Evolutionary conservation across 1,140 invertebrate genomes (phyloP).

Genomic region (Trypoxylus dichotomus): DNA sequence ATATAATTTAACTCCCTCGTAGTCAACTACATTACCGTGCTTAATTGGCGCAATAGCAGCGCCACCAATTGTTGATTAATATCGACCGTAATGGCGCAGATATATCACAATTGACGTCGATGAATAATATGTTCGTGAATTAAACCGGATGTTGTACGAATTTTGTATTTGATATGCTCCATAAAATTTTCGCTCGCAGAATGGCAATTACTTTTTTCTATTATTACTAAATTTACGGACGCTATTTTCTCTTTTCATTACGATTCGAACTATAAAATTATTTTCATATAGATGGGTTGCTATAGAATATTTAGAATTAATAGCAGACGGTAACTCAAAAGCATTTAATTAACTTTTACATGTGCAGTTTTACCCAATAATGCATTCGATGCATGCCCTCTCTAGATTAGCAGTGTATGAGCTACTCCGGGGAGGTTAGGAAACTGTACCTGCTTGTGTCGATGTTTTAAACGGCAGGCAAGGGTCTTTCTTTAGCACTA

Average conservation of each 20-base stretch:
- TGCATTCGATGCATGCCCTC: too few species aligned
- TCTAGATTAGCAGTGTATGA: too few species aligned
- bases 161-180: constrained; percentile 15
- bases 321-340: too few species aligned
- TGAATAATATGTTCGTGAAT: constrained; percentile 1
- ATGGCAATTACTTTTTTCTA: neutral
- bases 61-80: constrained; percentile 16
- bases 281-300: too few species aligned
- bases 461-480: too few species aligned
- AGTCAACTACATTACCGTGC: neutral
- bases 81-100: neutral
- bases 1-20: neutral
- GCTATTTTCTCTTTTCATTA: neutral
- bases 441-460: too few species aligned
- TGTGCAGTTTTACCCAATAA: too few species aligned
- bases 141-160: neutral
- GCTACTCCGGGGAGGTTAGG: too few species aligned
- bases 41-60: neutral
- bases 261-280: neutral
- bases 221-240: neutral
- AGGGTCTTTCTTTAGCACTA: too few species aligned
- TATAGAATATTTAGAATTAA: too few species aligned
- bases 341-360: too few species aligned
- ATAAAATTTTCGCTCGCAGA: neutral
- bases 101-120: constrained; percentile 3